Conservation (phyloP, 2,113 vertebrate genomes). For the Narcine bancroftii region DNA sequence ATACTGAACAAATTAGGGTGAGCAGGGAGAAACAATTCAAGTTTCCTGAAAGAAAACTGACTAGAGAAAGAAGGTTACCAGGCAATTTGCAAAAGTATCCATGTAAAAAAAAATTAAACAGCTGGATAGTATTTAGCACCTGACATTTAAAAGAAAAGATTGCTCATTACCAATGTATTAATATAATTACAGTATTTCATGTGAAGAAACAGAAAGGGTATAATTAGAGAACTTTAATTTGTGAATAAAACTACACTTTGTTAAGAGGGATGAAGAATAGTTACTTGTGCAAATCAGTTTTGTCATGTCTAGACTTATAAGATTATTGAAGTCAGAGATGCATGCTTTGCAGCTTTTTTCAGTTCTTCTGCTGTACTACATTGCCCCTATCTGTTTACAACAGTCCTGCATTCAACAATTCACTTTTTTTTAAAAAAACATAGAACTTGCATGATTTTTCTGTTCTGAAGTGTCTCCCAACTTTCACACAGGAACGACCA, state of each 20-base stretch:
- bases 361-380: background rate
- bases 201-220: conserved; percentile 32
- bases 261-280: background rate
- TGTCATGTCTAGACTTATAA: background rate
- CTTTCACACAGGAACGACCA: no score
- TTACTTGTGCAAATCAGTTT: background rate
- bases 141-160: conserved; percentile 36
- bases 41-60: background rate
- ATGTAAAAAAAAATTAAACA: conserved; percentile 6
- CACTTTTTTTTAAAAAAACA: no score
- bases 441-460: no score
- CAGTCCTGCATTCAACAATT: background rate
- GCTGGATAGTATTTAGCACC: conserved; percentile 14
- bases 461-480: no score
- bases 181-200: conserved; percentile 35
- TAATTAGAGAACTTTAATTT: conserved; percentile 32
- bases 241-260: conserved; percentile 34
- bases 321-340: background rate
- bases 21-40: background rate
- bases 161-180: conserved; percentile 37
- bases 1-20: background rate
- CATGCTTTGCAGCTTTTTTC: background rate
- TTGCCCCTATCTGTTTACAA: background rate
- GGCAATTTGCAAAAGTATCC: conserved; percentile 8
- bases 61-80: background rate